Conservation (phyloP, 2,113 vertebrate species). For the Stegostoma tigrinum region DNA sequence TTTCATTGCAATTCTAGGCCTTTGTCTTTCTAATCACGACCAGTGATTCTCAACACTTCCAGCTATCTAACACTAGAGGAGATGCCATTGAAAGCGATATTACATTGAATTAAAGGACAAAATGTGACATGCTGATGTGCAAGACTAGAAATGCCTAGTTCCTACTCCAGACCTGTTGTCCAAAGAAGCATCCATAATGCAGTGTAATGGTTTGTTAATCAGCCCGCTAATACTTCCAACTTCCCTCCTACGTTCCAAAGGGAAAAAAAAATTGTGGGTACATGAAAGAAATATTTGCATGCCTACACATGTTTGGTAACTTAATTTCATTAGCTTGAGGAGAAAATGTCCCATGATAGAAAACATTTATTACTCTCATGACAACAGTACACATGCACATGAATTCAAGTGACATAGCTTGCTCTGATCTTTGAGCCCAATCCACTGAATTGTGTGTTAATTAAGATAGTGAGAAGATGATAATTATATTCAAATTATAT, state of each 20-base stretch:
- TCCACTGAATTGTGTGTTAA: neutral
- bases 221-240: too few species aligned
- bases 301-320: neutral
- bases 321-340: neutral
- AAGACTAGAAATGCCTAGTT: neutral
- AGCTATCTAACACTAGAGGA: too few species aligned
- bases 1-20: neutral
- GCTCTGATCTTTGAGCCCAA: neutral
- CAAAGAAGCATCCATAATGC: too few species aligned
- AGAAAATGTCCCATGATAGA: neutral
- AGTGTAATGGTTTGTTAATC: too few species aligned
- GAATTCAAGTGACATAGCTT: neutral
- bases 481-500: neutral
- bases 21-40: neutral
- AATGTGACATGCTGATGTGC: conserved; percentile 6
- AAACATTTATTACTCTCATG: neutral
- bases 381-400: neutral
- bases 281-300: neutral
- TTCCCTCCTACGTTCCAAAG: too few species aligned
- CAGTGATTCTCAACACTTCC: too few species aligned
- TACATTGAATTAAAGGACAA: neutral
- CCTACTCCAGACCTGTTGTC: too few species aligned
- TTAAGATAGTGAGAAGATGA: neutral
- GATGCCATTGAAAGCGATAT: neutral
- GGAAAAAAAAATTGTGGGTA: too few species aligned